phyloP scores from a whole-genome alignment of 2,888 invertebrate genomes.

The Pristionchus arcanus region DNA sequence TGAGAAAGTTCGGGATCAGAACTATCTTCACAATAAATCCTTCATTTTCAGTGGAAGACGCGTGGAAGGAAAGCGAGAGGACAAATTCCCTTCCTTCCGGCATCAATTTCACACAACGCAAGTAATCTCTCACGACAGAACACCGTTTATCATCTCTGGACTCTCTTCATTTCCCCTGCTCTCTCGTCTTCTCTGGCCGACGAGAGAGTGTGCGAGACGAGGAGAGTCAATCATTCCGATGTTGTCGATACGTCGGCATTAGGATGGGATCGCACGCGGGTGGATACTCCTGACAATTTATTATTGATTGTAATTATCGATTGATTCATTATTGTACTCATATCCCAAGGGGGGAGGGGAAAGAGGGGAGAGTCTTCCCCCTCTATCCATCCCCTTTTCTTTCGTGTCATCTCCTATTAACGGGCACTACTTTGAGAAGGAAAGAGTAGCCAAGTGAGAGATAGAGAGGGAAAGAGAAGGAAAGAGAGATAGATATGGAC shows the following conservation, averaged over 20 bases:
- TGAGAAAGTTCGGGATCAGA: neutral
- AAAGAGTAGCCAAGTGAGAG: constrained; percentile 50
- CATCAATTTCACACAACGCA: constrained; percentile 43
- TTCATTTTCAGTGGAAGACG: constrained; percentile 52
- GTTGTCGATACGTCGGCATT: constrained; percentile 56
- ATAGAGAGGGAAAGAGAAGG: constrained; percentile 50
- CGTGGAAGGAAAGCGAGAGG: constrained; percentile 48
- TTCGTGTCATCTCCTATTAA: constrained; percentile 46
- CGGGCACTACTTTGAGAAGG: constrained; percentile 53
- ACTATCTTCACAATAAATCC: neutral
- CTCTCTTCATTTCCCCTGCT: neutral
- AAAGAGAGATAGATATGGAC: constrained; percentile 44
- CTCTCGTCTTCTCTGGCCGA: neutral
- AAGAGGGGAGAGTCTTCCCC: neutral
- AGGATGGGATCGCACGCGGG: constrained; percentile 55
- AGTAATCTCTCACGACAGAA: neutral
- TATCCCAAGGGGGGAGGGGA: constrained; percentile 12
- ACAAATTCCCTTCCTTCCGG: constrained; percentile 24
- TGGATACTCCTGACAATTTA: constrained; percentile 54
- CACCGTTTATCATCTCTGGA: constrained; percentile 10
- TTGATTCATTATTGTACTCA: neutral
- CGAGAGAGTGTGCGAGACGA: neutral
- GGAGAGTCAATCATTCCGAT: constrained; percentile 51
- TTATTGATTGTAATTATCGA: neutral
- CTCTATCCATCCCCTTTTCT: neutral